These are phyloP conservation scores for Microplitis demolitor DNA, from an alignment of 1,140 invertebrate genomes.

Conservation along the genomic window DNA sequence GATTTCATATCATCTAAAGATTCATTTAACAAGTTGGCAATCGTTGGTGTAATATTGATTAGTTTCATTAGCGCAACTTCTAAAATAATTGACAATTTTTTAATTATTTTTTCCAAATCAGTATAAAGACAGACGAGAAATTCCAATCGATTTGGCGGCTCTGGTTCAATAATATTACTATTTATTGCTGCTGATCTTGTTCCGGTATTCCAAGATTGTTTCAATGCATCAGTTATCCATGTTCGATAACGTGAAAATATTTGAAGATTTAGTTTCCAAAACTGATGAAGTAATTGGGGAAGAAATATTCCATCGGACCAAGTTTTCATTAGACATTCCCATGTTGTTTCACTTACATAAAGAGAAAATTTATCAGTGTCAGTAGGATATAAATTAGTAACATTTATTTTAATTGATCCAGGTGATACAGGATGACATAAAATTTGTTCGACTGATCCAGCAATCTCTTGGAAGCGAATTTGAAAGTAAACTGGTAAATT, in stretches of 20 bases:
- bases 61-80: slow-evolving; percentile 57
- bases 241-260: slow-evolving; percentile 75
- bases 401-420: slow-evolving; percentile 42
- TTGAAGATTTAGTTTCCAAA: slow-evolving; percentile 88
- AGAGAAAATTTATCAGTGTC: slow-evolving; percentile 57
- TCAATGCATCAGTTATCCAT: slow-evolving; percentile 67
- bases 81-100: slow-evolving; percentile 58
- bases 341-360: slow-evolving; percentile 61
- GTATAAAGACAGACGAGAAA: slow-evolving; percentile 60
- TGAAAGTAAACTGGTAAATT: slow-evolving; percentile 95
- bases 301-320: slow-evolving; percentile 80
- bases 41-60: slow-evolving; percentile 31
- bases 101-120: slow-evolving; percentile 56
- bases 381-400: slow-evolving; percentile 36
- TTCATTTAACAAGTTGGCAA: slow-evolving; percentile 48
- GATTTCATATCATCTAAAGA: slow-evolving; percentile 61
- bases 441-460: slow-evolving; percentile 67
- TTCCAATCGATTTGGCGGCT: slow-evolving; percentile 45
- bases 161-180: slow-evolving; percentile 33
- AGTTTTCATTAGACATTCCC: slow-evolving; percentile 68
- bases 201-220: slow-evolving; percentile 42
- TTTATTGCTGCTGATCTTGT: slow-evolving; percentile 40
- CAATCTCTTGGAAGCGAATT: slow-evolving; percentile 91
- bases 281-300: slow-evolving; percentile 71
- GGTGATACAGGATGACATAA: slow-evolving; percentile 58